Evolutionary conservation across 2,113 vertebrate genomes (phyloP), one percentile per base, ranked within the genome.

Genomic region (Acrocephalus kingi): DNA sequence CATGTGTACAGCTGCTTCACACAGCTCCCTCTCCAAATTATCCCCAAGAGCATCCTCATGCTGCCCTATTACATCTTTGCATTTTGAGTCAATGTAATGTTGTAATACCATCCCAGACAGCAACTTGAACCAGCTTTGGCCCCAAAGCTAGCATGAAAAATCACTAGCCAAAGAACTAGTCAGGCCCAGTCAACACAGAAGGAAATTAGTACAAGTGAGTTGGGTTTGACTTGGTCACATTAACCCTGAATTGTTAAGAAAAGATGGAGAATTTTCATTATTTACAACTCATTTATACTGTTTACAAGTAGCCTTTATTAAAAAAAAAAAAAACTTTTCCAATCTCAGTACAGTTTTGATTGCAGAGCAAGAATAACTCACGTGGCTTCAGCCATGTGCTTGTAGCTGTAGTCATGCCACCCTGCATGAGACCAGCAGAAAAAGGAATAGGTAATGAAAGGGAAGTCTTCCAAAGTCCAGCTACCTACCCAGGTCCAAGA

Each of bases 391-490:
- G 62, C 84, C 69, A 71, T 17, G 49, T 72, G 62, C 80, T 31
- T 64, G 37, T 4, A 81, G 69, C 56, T 67, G 14, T 2, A 68
- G 31, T 35, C 76, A 74, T 37, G 55, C 61, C 39, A 87, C 35
- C 33, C 59, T 18, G 39, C 56, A 55, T 0, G 2, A 4, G 46
- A 80, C 33, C 63, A 80, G 61, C 71, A 92, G 64, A 68, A 80
- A 41, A 51, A 51, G 35, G 37, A 85, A 15, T 11, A 30, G 15
- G 31, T 39, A 55, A 84, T 35, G 19, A 30, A 35, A 15, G 11
- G 10, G 3, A 61, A 73, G 30, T 35, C 46, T 96, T 94, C 87
- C 74, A 82, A 94, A 96, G 89, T 82, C 77, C 93, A 96, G 31
- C 48, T 52, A 35, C n/a, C 25, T 30, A 48, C 28, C 48, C 82